Conservation (phyloP, 2,888 invertebrate species). For the Drosophila affinis region DNA sequence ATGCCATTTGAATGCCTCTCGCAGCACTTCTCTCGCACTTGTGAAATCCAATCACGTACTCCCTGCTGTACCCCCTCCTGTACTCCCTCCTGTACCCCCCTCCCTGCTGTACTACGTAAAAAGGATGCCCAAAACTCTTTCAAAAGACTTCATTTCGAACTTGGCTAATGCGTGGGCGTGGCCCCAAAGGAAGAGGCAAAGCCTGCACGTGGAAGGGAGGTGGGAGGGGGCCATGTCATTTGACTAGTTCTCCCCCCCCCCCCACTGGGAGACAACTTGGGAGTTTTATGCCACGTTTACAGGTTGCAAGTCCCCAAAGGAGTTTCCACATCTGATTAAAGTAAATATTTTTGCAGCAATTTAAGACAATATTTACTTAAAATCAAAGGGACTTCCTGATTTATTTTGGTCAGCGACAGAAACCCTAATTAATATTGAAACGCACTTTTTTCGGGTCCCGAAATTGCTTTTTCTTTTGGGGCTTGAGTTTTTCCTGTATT, state of each 20-base stretch:
- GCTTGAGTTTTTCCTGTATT: not conserved
- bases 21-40: constrained; percentile 46
- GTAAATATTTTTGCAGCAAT: constrained; percentile 9
- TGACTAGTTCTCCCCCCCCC: not conserved
- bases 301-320: constrained; percentile 7
- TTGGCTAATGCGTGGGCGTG: constrained; percentile 20
- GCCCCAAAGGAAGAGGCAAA: constrained; percentile 16
- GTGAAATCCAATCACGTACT: constrained; percentile 66
- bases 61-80: not conserved
- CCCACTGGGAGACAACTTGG: constrained; percentile 12
- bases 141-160: constrained; percentile 30
- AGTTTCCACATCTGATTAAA: constrained; percentile 33
- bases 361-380: not conserved
- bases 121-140: constrained; percentile 56
- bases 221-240: not conserved
- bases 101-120: constrained; percentile 1
- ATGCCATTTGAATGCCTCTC: constrained; percentile 61
- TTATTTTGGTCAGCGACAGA: not conserved
- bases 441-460: not conserved
- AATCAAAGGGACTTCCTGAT: constrained; percentile 11
- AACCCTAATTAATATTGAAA: constrained; percentile 8
- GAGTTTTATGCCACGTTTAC: not conserved
- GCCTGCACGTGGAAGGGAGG: not conserved
- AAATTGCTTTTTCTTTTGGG: not conserved
- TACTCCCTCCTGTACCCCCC: not conserved